These are phyloP conservation scores for Styela clava DNA, from an alignment of 23 tunicate species.

Conservation along the genomic window DNA sequence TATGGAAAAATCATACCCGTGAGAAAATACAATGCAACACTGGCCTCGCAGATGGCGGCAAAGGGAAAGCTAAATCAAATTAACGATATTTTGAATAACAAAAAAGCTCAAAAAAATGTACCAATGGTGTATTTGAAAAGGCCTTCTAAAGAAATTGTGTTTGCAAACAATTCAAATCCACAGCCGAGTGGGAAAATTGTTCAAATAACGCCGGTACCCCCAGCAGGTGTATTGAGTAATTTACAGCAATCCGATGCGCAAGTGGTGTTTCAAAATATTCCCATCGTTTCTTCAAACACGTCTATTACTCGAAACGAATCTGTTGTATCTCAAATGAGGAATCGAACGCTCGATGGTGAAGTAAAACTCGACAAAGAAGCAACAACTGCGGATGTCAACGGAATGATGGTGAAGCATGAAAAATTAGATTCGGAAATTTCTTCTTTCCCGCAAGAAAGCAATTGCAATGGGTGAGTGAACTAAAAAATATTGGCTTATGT, in stretches of 20 bases:
- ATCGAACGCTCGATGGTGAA: not conserved
- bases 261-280: not conserved
- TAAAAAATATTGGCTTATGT: too few species aligned
- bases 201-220: slow-evolving; percentile 1
- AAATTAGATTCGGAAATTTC: too few species aligned
- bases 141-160: not conserved
- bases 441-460: too few species aligned
- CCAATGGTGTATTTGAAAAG: not conserved
- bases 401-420: too few species aligned
- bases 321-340: not conserved
- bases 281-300: not conserved
- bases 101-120: not conserved
- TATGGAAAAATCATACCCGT: not conserved
- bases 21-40: not conserved
- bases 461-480: too few species aligned
- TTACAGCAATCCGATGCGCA: not conserved
- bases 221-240: not conserved
- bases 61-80: not conserved
- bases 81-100: not conserved
- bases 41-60: not conserved
- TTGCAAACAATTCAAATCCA: not conserved
- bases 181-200: not conserved
- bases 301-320: too few species aligned
- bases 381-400: not conserved
- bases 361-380: not conserved